phyloP scores from a whole-genome alignment of 2,888 invertebrate genomes.

The Nudaria mundana region DNA sequence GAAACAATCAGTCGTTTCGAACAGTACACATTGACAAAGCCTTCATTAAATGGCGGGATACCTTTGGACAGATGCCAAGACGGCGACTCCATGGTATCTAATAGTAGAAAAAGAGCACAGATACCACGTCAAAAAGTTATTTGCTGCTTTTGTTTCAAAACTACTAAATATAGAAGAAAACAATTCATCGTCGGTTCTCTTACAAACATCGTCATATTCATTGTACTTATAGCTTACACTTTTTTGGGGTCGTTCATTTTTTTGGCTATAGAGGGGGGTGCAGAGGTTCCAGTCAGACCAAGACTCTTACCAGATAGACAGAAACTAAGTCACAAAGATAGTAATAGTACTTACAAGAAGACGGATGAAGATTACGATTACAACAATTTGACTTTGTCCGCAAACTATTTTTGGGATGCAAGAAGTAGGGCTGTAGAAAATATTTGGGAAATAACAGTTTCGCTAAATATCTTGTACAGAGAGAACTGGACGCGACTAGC shows the following conservation, averaged over 20 bases:
- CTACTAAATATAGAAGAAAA: constrained; percentile 76
- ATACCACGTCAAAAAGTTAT: constrained; percentile 75
- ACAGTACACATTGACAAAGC: constrained; percentile 75
- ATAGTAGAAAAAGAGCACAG: constrained; percentile 73
- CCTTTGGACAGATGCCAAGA: constrained; percentile 80
- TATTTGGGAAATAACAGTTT: constrained; percentile 95
- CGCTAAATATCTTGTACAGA: constrained; percentile 92
- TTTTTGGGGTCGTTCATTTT: constrained; percentile 90
- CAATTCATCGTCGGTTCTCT: constrained; percentile 87
- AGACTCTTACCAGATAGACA: constrained; percentile 75
- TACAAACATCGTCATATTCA: constrained; percentile 91
- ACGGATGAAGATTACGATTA: constrained; percentile 68
- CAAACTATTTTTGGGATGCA: constrained; percentile 77
- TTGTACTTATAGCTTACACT: constrained; percentile 90
- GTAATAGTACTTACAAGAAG: constrained; percentile 59
- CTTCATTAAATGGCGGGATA: constrained; percentile 74
- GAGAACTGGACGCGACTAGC: constrained; percentile 94
- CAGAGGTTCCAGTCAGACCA: constrained; percentile 76
- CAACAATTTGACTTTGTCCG: constrained; percentile 65
- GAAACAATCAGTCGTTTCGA: constrained; percentile 77
- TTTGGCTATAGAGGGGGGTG: constrained; percentile 89
- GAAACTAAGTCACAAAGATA: constrained; percentile 75
- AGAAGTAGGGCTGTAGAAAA: constrained; percentile 87
- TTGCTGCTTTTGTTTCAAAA: constrained; percentile 80
- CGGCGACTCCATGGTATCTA: constrained; percentile 73